Percentiles rank a stretch among this genome's conserved stretches.
Conservation (phyloP, 2,797 vertebrate genomes). For the Ctenopoma kingsleyae region DNA sequence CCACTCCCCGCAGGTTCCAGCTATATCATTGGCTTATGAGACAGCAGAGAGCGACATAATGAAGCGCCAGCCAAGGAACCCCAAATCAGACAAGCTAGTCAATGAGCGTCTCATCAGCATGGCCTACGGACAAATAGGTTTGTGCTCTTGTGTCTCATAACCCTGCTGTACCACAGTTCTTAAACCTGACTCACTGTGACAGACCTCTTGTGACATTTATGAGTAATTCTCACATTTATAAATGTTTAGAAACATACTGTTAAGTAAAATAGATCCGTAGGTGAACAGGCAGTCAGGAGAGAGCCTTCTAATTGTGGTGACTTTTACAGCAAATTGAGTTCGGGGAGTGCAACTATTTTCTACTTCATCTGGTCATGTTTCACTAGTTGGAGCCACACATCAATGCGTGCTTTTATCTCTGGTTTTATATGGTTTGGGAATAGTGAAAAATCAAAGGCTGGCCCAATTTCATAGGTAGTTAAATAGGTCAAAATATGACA, state of each 20-base stretch:
- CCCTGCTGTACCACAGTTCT: slow-evolving; percentile 13
- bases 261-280: slow-evolving; percentile 29
- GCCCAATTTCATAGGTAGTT: slow-evolving; percentile 70
- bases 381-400: slow-evolving; percentile 42
- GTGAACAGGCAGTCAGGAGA: slow-evolving; percentile 27
- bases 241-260: slow-evolving; percentile 42
- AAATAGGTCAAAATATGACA: slow-evolving; percentile 72
- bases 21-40: slow-evolving; percentile 95
- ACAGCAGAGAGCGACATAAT: slow-evolving; percentile 96
- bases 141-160: slow-evolving; percentile 29
- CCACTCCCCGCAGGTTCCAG: slow-evolving; percentile 86
- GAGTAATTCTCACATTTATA: slow-evolving; percentile 38
- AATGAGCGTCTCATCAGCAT: slow-evolving; percentile 96
- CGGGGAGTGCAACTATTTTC: slow-evolving; percentile 38
- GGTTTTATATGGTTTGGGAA: slow-evolving; percentile 63
- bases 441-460: slow-evolving; percentile 69
- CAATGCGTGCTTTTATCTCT: slow-evolving; percentile 61
- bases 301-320: slow-evolving; percentile 64
- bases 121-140: slow-evolving; percentile 94
- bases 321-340: slow-evolving; percentile 68
- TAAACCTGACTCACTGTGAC: slow-evolving; percentile 43
- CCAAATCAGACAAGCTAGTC: slow-evolving; percentile 92
- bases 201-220: slow-evolving; percentile 57
- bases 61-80: slow-evolving; percentile 93
- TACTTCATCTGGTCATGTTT: slow-evolving; percentile 58